Evolutionary conservation across 1,140 invertebrate genomes (phyloP).

Genomic region (Ceratoteleas bidentatus): DNA sequence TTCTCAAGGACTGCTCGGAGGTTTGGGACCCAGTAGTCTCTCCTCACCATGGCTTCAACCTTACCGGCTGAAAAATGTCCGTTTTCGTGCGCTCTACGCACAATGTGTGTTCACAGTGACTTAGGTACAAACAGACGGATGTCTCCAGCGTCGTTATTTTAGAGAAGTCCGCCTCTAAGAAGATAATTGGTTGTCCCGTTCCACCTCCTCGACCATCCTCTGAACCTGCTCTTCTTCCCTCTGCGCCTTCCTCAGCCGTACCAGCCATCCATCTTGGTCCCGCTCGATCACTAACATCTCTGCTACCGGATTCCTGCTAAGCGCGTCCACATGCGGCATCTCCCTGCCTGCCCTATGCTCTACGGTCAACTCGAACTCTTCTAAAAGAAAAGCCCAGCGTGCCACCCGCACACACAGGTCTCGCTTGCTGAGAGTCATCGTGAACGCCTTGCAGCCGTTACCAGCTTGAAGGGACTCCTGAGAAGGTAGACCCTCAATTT

Average conservation of each 20-base stretch:
- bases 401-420: background rate
- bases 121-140: too few species aligned
- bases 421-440: conserved; percentile 8
- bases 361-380: background rate
- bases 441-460: conserved; percentile 22
- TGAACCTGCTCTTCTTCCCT: too few species aligned
- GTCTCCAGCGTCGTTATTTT: too few species aligned
- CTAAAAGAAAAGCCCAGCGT: background rate
- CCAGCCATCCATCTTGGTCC: background rate
- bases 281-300: background rate
- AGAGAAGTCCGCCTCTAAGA: too few species aligned
- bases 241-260: conserved; percentile 6
- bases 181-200: too few species aligned
- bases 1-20: too few species aligned
- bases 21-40: too few species aligned
- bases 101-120: too few species aligned
- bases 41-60: too few species aligned
- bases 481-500: conserved; percentile 12
- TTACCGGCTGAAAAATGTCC: too few species aligned
- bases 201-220: too few species aligned
- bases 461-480: background rate
- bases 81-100: too few species aligned
- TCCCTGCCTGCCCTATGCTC: conserved; percentile 6
- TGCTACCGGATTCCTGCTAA: conserved; percentile 1
- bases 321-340: conserved; percentile 6